These are phyloP conservation scores for Calidris pygmaea DNA, from an alignment of 2,113 vertebrate genomes.

Conservation along the genomic window DNA sequence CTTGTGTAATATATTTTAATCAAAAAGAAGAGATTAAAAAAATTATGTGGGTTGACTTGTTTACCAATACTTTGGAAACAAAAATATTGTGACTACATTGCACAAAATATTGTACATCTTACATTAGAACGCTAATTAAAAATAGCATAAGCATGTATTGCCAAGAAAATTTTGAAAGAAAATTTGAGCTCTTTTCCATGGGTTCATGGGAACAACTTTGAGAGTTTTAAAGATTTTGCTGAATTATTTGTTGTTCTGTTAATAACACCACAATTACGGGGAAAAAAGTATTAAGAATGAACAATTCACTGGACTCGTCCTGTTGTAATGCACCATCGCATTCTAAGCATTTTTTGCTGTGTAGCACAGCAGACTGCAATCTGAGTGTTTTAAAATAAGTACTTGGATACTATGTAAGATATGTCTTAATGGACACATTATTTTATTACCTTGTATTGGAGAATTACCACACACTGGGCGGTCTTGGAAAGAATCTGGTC, in stretches of 20 bases:
- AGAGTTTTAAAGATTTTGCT: neutral
- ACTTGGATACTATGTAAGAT: neutral
- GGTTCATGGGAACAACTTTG: neutral
- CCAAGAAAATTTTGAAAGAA: slow-evolving; percentile 6
- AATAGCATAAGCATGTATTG: neutral
- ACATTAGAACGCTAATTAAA: neutral
- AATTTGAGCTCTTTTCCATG: neutral
- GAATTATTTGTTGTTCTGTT: neutral
- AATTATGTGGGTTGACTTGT: neutral
- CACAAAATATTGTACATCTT: neutral
- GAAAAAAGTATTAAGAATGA: neutral
- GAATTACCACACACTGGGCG: neutral
- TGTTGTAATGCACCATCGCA: neutral
- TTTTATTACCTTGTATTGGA: neutral
- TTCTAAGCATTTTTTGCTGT: slow-evolving; percentile 13
- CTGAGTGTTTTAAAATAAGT: neutral
- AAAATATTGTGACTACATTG: neutral
- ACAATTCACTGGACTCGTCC: neutral
- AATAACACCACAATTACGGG: neutral
- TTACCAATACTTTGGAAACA: neutral
- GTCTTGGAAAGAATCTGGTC: neutral
- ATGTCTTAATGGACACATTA: neutral
- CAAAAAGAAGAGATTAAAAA: neutral
- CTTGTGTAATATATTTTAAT: neutral
- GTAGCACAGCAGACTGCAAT: neutral